Base-by-base conservation (phyloP, 2,888 invertebrate genomes). In the Lepidochitona cinerea region DNA sequence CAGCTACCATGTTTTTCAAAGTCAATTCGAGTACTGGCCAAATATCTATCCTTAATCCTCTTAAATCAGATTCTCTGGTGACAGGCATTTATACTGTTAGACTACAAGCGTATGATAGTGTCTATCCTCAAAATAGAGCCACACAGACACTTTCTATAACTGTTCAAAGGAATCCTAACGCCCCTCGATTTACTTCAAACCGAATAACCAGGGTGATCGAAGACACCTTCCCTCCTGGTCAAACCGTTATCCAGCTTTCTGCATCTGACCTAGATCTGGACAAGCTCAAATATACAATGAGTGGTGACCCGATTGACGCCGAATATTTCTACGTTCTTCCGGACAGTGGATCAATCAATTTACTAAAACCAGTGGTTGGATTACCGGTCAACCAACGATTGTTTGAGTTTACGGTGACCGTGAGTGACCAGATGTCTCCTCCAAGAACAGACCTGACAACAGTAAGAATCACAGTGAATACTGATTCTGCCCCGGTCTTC, bases 201-300 rank as follows among this genome's bases (percentile, higher is more conserved):
- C 29, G n/a, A 9, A 85, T 84, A 74, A 52, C 37, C 0, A 73
- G 23, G 35, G 74, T 32, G 5, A 83, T 89, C 35, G 53, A 75
- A 33, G 87, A 85, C 49, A 80, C 73, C 26, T 80, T 78, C 75
- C 77, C 79, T 0, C 76, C 81, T 14, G 87, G 88, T 0, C 94
- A 94, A 33, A 91, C 92, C 37, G 94, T 96, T 0, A 93, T 97
- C 52, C 91, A 92, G 18, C 93, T 97, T 68, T 93, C 93, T 12
- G 96, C 97, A 9, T 93, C 94, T 5, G 97, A 97, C 90, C 94
- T 94, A 37, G 97, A 97, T 92, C 73, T 81, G 81, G 83, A 83
- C 36, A 67, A 65, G 29, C 29, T 81, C 6, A 74, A 59, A 4
- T 83, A 71, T 37, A 65, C 75, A 12, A 75, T 65, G 33, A 35